phyloP scores from a whole-genome alignment of 2,797 vertebrate genomes.

The Gastrophryne carolinensis region DNA sequence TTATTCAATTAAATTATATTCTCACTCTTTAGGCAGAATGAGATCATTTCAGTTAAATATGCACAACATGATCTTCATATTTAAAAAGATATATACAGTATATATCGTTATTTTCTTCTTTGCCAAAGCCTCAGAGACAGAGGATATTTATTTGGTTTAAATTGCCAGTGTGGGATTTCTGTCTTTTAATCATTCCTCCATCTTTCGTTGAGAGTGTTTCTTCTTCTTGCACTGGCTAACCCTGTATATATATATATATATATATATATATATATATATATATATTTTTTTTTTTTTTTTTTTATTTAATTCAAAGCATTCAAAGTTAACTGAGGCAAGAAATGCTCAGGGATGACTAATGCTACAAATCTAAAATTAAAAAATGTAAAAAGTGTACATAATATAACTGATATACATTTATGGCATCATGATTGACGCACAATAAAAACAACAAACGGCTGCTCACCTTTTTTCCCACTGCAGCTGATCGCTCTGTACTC shows the following conservation, averaged over 20 bases:
- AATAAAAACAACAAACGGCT: too few relatives aligned
- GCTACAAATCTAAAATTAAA: slow-evolving; percentile 1
- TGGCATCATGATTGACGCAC: too few relatives aligned
- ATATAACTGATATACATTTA: too few relatives aligned
- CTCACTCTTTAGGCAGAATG: slow-evolving; percentile 1
- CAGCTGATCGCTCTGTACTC: too few relatives aligned
- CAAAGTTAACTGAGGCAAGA: not conserved
- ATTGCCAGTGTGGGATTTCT: slow-evolving; percentile 26
- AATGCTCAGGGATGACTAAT: not conserved
- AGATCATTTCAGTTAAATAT: slow-evolving; percentile 26
- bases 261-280: too few relatives aligned
- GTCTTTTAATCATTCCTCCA: slow-evolving; percentile 4
- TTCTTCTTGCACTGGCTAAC: not conserved
- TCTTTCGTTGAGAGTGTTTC: not conserved
- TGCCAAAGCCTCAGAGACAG: slow-evolving; percentile 15
- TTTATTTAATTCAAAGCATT: slow-evolving; percentile 33
- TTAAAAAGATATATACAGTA: too few relatives aligned
- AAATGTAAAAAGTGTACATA: too few relatives aligned
- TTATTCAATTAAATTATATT: slow-evolving; percentile 18
- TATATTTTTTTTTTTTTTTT: too few relatives aligned
- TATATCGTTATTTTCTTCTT: not conserved
- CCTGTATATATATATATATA: too few relatives aligned
- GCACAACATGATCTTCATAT: slow-evolving; percentile 33
- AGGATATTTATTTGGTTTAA: slow-evolving; percentile 23
- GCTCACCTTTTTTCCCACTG: too few relatives aligned